Evolutionary conservation across 2,113 vertebrate genomes (phyloP), one percentile per base, ranked within the genome.

Genomic region (Paradoxurus hermaphroditus): DNA sequence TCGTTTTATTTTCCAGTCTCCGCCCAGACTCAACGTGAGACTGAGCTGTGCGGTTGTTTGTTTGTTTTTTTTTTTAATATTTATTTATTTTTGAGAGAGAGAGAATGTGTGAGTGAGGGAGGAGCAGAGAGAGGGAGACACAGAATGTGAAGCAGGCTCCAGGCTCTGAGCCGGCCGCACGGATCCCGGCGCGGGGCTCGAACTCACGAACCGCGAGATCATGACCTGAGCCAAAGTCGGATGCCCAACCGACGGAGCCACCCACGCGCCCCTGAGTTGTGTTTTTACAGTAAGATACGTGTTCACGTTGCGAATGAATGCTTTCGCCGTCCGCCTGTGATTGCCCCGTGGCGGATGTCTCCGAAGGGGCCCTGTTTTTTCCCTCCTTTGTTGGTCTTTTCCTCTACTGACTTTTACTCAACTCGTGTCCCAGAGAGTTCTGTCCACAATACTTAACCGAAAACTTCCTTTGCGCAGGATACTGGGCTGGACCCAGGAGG

Each of bases 371-470:
- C 19, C 81, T 84, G 39, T 96, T 95, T 96, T 90, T 87, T 56
- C 29, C 70, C 27, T 72, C 81, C 87, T 97, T 62, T 85, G 49
- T 77, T 90, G 81, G 31, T 95, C 70, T 95, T 90, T 94, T 56
- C 29, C 63, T 82, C 29, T 67, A 25, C 90, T 96, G 65, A 97
- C 31, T 90, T 95, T 87, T 95, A 95, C 4, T 92, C 68, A 82
- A 5, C 65, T 87, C 85, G 39, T 53, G 63, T 94, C 56, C 46
- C 92, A 90, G 27, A 84, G 19, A 8, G 27, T 90, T 96, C 84
- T 87, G 36, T 87, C 78, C 77, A 27, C 94, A 96, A 90, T 96
- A 77, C 93, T 96, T 96, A 79, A 73, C 49, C 77, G 70, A 93
- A 93, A 86, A 95, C 95, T 62, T 88, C 51, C 39, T 90, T 90